phyloP scores from a whole-genome alignment of 2,888 invertebrate species.

The Plagodis dolabraria region DNA sequence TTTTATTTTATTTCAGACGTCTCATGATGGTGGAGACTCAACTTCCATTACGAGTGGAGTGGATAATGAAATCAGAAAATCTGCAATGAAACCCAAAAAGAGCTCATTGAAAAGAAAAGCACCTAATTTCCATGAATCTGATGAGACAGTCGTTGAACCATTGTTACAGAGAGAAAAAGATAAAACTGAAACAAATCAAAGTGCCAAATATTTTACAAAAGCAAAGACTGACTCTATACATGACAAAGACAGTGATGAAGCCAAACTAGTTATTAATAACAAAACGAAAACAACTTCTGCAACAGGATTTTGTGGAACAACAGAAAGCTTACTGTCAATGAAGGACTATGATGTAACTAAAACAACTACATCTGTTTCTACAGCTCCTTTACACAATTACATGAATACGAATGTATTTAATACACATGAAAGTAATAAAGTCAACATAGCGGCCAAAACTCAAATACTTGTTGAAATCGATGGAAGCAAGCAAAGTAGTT shows the following conservation, averaged over 20 bases:
- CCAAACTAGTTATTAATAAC: conserved; percentile 18
- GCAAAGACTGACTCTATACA: conserved; percentile 66
- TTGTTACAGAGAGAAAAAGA: conserved; percentile 69
- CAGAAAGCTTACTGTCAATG: conserved; percentile 45
- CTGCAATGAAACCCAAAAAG: conserved; percentile 72
- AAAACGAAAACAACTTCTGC: conserved; percentile 42
- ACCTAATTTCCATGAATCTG: conserved; percentile 67
- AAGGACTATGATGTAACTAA: conserved; percentile 39
- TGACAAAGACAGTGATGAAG: conserved; percentile 48
- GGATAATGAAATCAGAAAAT: conserved; percentile 71
- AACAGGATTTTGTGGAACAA: conserved; percentile 42
- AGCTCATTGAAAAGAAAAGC: conserved; percentile 72
- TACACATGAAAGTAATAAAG: conserved; percentile 46
- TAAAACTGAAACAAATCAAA: conserved; percentile 57
- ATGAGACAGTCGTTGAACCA: conserved; percentile 75
- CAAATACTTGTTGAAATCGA: conserved; percentile 70
- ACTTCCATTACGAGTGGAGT: conserved; percentile 72
- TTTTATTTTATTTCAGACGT: conserved; percentile 62
- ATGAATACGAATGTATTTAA: conserved; percentile 70
- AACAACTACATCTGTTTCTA: conserved; percentile 16
- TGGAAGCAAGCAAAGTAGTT: conserved; percentile 51
- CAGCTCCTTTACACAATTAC: conserved; percentile 57
- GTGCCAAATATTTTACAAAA: conserved; percentile 74
- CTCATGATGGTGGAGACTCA: conserved; percentile 73
- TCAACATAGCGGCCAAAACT: conserved; percentile 50